Conservation (phyloP, 2,113 vertebrate genomes). For the Nothoprocta pentlandii region DNA sequence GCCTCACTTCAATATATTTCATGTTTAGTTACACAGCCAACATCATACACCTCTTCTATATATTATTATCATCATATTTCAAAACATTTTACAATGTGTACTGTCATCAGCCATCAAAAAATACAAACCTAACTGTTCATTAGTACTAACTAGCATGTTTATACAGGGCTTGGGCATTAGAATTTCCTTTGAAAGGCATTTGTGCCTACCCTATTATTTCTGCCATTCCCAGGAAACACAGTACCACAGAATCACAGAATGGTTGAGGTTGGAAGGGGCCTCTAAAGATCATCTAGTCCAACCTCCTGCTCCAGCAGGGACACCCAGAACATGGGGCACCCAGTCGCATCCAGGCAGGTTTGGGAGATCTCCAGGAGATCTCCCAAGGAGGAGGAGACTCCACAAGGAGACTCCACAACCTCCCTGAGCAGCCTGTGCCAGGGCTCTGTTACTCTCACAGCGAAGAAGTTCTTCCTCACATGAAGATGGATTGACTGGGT, state of each 20-base stretch:
- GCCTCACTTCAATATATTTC: neutral
- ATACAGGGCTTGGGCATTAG: neutral
- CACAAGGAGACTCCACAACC: no score
- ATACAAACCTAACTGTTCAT: neutral
- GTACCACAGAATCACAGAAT: neutral
- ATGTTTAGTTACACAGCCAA: neutral
- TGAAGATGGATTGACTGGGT: no score
- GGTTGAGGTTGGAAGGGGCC: no score
- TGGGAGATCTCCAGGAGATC: no score
- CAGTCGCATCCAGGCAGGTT: no score
- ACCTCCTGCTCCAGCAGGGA: no score
- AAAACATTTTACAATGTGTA: slow-evolving; percentile 9
- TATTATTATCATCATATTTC: slow-evolving; percentile 8
- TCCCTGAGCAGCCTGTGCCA: no score
- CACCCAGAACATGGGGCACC: no score
- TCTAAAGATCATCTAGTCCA: no score
- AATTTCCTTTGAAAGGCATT: neutral
- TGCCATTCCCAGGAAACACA: neutral
- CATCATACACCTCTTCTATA: neutral
- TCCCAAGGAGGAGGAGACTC: no score
- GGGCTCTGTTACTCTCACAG: no score
- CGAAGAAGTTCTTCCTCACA: no score
- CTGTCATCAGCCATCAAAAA: slow-evolving; percentile 30
- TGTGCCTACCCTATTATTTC: neutral
- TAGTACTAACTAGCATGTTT: neutral